Evolutionary conservation across 2,888 invertebrate species (phyloP).

Genomic region (Pollenia griseotomentosa): DNA sequence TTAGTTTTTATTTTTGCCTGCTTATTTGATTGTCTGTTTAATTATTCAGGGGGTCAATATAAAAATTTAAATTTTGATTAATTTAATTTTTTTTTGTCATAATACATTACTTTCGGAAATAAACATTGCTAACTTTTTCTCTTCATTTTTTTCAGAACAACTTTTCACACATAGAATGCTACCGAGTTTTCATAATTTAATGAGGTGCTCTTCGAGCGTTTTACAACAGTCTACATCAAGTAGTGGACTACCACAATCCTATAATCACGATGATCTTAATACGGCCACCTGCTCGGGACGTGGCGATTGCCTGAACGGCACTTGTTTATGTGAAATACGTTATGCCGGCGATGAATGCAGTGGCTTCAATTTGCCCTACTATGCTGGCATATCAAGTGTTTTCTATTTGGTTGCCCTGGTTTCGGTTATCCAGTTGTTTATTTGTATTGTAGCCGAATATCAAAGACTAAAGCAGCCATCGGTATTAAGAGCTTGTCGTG

Average conservation of each 20-base stretch:
- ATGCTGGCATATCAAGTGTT: slow-evolving; percentile 88
- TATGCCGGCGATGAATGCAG: slow-evolving; percentile 93
- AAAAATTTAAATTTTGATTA: slow-evolving; percentile 8
- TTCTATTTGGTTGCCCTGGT: slow-evolving; percentile 93
- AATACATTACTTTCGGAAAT: background rate
- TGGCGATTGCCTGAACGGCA: slow-evolving; percentile 96
- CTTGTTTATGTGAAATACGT: slow-evolving; percentile 95
- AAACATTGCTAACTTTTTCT: background rate
- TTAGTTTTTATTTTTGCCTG: background rate
- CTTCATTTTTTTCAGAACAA: slow-evolving; percentile 76
- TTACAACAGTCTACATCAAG: slow-evolving; percentile 78
- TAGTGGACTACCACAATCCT: slow-evolving; percentile 68
- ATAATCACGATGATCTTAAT: slow-evolving; percentile 75
- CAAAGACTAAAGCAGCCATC: slow-evolving; percentile 93
- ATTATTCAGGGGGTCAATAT: background rate
- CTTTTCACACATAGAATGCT: slow-evolving; percentile 81
- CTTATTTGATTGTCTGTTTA: slow-evolving; percentile 11
- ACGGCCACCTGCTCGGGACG: slow-evolving; percentile 90
- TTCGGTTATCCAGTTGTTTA: slow-evolving; percentile 92
- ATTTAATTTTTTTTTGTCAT: background rate
- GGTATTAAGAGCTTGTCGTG: slow-evolving; percentile 91
- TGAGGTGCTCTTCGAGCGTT: slow-evolving; percentile 84
- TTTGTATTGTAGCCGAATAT: slow-evolving; percentile 93
- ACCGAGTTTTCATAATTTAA: slow-evolving; percentile 83
- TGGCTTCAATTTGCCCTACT: slow-evolving; percentile 93